Evolutionary conservation across 2,797 vertebrate species (phyloP).

Genomic region (Pangasius larnaudii): DNA sequence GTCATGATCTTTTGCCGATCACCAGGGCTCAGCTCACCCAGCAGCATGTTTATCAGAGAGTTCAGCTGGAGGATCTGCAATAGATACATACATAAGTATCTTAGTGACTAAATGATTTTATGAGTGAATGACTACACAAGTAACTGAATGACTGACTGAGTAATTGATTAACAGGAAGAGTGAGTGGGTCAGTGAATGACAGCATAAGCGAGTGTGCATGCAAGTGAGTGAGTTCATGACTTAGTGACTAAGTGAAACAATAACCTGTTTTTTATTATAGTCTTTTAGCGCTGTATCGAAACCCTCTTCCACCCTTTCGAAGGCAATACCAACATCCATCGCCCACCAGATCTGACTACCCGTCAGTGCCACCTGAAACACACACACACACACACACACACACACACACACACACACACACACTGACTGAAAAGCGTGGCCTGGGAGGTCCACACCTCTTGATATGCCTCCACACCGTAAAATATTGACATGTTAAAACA

Average conservation of each 20-base stretch:
- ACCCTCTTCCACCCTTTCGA: slow-evolving; percentile 78
- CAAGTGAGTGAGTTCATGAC: no score
- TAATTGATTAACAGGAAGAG: neutral
- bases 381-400: slow-evolving; percentile 25
- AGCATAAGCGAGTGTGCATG: neutral
- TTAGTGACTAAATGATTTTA: neutral
- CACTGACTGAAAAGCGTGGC: neutral
- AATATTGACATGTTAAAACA: neutral
- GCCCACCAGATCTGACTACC: slow-evolving; percentile 78
- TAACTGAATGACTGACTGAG: neutral
- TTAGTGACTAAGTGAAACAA: neutral
- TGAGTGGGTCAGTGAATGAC: neutral
- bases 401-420: slow-evolving; percentile 19
- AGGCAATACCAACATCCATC: slow-evolving; percentile 76
- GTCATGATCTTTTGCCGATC: slow-evolving; percentile 92
- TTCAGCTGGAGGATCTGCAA: slow-evolving; percentile 89
- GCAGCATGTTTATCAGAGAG: slow-evolving; percentile 90
- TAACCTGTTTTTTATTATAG: slow-evolving; percentile 78
- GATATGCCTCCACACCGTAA: neutral
- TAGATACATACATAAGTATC: slow-evolving; percentile 64
- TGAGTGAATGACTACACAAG: neutral
- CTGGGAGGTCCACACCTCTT: neutral
- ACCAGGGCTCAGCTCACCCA: slow-evolving; percentile 83
- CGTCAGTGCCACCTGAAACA: slow-evolving; percentile 70
- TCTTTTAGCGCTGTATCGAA: slow-evolving; percentile 80